Evolutionary conservation across 2,888 invertebrate genomes (phyloP).

Genomic region (Steinernema scapterisci): DNA sequence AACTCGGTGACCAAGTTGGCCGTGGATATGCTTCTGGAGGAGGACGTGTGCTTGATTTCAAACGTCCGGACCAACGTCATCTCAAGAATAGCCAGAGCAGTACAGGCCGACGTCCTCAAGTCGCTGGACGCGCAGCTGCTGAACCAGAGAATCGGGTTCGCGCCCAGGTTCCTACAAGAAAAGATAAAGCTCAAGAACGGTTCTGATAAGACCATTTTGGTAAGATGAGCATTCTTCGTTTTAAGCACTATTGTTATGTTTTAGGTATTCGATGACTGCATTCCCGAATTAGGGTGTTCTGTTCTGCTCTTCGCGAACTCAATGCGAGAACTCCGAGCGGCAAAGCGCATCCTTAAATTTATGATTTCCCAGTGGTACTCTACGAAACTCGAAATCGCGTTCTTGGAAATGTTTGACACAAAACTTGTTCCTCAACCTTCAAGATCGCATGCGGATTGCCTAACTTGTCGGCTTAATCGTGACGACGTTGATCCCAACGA

Average conservation of each 20-base stretch:
- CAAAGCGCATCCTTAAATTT: slow-evolving; percentile 56
- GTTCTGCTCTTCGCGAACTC: slow-evolving; percentile 82
- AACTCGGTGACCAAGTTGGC: slow-evolving; percentile 82
- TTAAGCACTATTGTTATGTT: slow-evolving; percentile 12
- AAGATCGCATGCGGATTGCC: slow-evolving; percentile 37
- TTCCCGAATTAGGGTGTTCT: slow-evolving; percentile 83
- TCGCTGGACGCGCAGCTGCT: slow-evolving; percentile 63
- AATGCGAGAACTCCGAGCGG: slow-evolving; percentile 67
- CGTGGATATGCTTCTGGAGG: slow-evolving; percentile 80
- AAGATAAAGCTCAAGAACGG: slow-evolving; percentile 61
- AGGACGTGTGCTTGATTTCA: slow-evolving; percentile 83
- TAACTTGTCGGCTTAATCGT: slow-evolving; percentile 37
- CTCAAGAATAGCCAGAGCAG: slow-evolving; percentile 79
- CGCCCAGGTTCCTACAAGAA: slow-evolving; percentile 57
- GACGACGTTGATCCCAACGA: slow-evolving; percentile 39
- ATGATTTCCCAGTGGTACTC: slow-evolving; percentile 74
- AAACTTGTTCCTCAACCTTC: slow-evolving; percentile 30
- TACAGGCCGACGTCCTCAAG: slow-evolving; percentile 80
- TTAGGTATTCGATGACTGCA: slow-evolving; percentile 74
- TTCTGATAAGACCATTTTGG: slow-evolving; percentile 79
- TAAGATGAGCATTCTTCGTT: slow-evolving; percentile 21
- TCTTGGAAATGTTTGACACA: slow-evolving; percentile 71
- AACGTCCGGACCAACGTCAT: slow-evolving; percentile 82
- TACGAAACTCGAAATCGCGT: slow-evolving; percentile 87
- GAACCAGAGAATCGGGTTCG: slow-evolving; percentile 69